Conservation (phyloP, 2,797 vertebrate species). For the Sylvia borin region DNA sequence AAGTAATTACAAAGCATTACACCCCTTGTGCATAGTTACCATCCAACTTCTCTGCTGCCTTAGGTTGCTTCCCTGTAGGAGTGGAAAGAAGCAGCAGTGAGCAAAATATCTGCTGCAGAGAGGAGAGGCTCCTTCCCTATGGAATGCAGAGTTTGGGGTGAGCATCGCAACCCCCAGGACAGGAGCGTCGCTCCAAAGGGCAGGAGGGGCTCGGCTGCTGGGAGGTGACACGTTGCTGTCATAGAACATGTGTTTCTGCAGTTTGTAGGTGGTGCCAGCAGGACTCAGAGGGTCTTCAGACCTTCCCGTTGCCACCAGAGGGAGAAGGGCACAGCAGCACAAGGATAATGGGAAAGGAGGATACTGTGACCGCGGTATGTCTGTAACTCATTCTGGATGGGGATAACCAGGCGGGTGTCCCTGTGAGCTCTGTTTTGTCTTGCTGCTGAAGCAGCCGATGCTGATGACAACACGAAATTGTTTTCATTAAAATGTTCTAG, state of each 20-base stretch:
- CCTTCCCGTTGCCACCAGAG: background rate
- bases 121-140: background rate
- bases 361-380: background rate
- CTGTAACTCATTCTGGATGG: background rate
- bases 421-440: conserved; percentile 26
- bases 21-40: fast-evolving
- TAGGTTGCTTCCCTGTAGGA: background rate
- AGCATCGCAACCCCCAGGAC: fast-evolving
- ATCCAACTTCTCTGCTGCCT: background rate
- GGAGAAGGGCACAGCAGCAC: background rate
- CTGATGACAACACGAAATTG: background rate
- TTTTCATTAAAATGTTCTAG: background rate
- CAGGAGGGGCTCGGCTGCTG: background rate
- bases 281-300: background rate
- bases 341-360: background rate
- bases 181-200: background rate
- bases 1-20: background rate
- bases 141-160: too few relatives aligned
- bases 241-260: fast-evolving
- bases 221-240: background rate
- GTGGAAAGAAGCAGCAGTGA: background rate
- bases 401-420: background rate
- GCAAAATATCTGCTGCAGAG: background rate
- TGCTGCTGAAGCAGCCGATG: background rate
- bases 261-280: background rate